phyloP scores from a whole-genome alignment of 1,140 invertebrate species.

The Micrasema minimum region DNA sequence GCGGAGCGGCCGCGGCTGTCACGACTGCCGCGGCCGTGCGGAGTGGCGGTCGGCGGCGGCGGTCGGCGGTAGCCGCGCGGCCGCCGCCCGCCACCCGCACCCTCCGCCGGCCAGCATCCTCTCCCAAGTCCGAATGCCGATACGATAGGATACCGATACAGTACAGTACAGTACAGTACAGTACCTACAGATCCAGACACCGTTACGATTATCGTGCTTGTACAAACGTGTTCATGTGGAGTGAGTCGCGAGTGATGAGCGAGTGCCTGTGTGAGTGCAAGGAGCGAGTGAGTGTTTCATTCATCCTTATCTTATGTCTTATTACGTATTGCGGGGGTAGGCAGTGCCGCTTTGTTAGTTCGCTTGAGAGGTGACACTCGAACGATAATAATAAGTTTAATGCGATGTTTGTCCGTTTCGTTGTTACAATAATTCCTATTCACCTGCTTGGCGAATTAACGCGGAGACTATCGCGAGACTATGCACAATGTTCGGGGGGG shows the following conservation, averaged over 20 bases:
- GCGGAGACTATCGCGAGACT: constrained; percentile 18
- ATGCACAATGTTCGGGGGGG: constrained; percentile 41
- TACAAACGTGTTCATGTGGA: constrained; percentile 50
- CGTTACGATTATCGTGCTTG: constrained; percentile 44
- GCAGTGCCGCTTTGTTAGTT: constrained; percentile 40
- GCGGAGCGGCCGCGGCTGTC: constrained; percentile 87
- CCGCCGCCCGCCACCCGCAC: not conserved
- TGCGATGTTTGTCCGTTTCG: constrained; percentile 42
- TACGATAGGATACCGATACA: no score
- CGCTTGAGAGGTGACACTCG: constrained; percentile 36
- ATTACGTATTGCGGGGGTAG: constrained; percentile 32
- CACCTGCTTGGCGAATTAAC: constrained; percentile 45
- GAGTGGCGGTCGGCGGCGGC: constrained; percentile 31
- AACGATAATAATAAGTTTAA: constrained; percentile 33
- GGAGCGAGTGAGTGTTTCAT: constrained; percentile 38
- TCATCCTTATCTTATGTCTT: constrained; percentile 41
- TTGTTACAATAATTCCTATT: constrained; percentile 39
- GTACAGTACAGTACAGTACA: no score
- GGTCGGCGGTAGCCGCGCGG: not conserved
- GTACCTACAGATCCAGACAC: no score
- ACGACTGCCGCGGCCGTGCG: constrained; percentile 79
- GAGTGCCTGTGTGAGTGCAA: constrained; percentile 26
- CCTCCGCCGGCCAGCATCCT: no score
- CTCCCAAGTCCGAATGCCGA: no score
- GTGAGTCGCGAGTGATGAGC: constrained; percentile 37